These are phyloP conservation scores for Perca flavescens DNA, from an alignment of 2,113 vertebrate genomes.

Conservation along the genomic window DNA sequence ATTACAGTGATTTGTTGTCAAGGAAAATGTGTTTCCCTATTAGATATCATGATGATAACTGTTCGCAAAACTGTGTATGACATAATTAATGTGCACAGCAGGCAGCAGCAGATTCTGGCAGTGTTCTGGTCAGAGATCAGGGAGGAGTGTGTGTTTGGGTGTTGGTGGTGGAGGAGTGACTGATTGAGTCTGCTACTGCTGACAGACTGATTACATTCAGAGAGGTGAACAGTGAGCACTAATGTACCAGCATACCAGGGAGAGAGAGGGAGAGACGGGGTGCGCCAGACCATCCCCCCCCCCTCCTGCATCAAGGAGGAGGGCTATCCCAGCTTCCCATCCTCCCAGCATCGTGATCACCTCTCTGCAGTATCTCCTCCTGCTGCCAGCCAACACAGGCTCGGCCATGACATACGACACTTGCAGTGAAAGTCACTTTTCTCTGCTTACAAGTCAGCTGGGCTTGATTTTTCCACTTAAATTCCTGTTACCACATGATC, in stretches of 20 bases:
- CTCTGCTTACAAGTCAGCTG: constrained; percentile 7
- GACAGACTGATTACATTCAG: constrained; percentile 72
- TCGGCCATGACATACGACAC: constrained; percentile 54
- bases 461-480: background rate
- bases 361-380: constrained; percentile 75
- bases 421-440: constrained; percentile 26
- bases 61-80: constrained; percentile 5
- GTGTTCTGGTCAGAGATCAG: constrained; percentile 52
- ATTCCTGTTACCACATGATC: background rate
- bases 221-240: constrained; percentile 69
- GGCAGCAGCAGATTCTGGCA: constrained; percentile 35
- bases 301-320: constrained; percentile 62
- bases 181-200: constrained; percentile 75
- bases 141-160: constrained; percentile 38
- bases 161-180: constrained; percentile 36
- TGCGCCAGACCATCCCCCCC: constrained; percentile 64
- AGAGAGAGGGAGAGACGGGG: background rate
- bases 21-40: background rate
- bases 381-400: constrained; percentile 40
- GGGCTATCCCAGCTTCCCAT: constrained; percentile 80
- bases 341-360: constrained; percentile 72
- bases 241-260: constrained; percentile 68
- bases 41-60: constrained; percentile 27
- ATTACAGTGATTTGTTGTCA: background rate
- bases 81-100: constrained; percentile 37